These are phyloP conservation scores for Diaphora mendica DNA, from an alignment of 2,888 invertebrate genomes.

Conservation along the genomic window DNA sequence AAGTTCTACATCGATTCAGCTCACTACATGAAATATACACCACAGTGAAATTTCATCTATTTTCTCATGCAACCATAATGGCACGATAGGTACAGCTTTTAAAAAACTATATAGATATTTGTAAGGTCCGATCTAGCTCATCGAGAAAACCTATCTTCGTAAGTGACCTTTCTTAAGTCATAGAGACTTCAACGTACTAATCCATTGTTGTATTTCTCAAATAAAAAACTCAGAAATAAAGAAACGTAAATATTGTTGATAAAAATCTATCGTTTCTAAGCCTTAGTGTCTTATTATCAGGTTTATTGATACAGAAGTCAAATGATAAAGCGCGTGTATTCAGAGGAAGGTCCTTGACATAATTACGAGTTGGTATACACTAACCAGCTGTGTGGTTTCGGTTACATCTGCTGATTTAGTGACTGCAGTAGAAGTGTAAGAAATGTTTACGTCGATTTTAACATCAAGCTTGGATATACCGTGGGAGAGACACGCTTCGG, in stretches of 20 bases:
- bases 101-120: too few relatives aligned
- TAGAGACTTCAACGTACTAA: neutral
- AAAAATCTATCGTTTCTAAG: neutral
- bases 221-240: neutral
- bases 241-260: neutral
- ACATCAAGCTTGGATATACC: too few relatives aligned
- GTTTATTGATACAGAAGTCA: neutral
- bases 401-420: neutral
- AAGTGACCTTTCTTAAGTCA: too few relatives aligned
- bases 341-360: neutral
- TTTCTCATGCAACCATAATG: too few relatives aligned
- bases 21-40: too few relatives aligned
- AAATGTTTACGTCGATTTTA: neutral
- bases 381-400: neutral
- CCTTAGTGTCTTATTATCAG: constrained; percentile 2
- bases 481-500: too few relatives aligned
- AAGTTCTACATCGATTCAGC: too few relatives aligned
- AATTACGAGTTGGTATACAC: neutral
- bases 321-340: neutral
- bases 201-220: neutral
- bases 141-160: too few relatives aligned
- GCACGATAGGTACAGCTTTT: too few relatives aligned
- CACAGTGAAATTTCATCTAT: too few relatives aligned
- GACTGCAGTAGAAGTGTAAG: neutral
- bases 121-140: too few relatives aligned